phyloP scores from a whole-genome alignment of 2,797 vertebrate species.

The Muscicapa comitata region DNA sequence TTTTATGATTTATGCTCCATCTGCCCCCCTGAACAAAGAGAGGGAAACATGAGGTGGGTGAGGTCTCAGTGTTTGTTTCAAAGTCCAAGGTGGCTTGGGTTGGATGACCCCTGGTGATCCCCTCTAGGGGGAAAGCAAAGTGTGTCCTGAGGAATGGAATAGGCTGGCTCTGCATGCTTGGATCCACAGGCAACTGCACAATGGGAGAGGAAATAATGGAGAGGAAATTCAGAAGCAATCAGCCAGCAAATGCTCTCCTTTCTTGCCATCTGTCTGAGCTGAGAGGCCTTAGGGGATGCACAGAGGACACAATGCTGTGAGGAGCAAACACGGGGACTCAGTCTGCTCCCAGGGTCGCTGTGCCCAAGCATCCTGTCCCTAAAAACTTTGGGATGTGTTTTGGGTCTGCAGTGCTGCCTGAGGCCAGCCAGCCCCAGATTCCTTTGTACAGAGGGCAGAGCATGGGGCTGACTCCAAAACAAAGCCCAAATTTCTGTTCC shows the following conservation, averaged over 20 bases:
- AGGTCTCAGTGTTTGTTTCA: not conserved
- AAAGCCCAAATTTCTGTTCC: not conserved
- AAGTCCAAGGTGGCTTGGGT: not conserved
- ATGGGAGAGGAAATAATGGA: not conserved
- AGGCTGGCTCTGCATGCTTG: not conserved
- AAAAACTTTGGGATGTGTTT: not conserved
- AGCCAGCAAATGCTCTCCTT: not conserved
- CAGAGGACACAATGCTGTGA: rapidly evolving
- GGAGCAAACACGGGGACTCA: not conserved
- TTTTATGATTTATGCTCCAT: not conserved
- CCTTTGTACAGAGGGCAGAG: rapidly evolving
- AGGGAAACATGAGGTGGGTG: not conserved
- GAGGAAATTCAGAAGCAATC: not conserved
- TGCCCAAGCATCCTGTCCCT: not conserved
- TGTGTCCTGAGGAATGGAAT: not conserved
- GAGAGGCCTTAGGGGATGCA: not conserved
- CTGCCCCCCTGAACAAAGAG: not conserved
- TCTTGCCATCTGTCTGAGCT: not conserved
- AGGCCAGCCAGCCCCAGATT: not conserved
- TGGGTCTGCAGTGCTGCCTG: not conserved
- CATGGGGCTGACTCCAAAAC: not conserved
- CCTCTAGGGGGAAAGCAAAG: not conserved
- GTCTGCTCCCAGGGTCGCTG: rapidly evolving
- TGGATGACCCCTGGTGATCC: not conserved
- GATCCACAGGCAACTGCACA: not conserved